phyloP scores from a whole-genome alignment of 2,888 invertebrate genomes.

The Sceliomorpha sp. region DNA sequence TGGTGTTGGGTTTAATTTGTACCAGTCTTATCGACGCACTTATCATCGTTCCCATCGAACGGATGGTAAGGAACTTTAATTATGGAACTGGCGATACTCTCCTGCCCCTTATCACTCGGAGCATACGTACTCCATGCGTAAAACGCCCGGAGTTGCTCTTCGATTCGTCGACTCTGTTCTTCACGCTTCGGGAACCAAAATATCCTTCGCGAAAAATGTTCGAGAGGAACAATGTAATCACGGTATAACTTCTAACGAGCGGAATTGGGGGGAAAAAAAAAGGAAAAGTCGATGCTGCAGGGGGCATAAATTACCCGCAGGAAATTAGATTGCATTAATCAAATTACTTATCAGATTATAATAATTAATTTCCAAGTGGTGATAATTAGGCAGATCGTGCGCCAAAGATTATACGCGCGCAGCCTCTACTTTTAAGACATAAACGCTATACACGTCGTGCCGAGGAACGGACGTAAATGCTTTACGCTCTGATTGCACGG shows the following conservation, averaged over 20 bases:
- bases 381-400: conserved; percentile 43
- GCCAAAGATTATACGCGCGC: conserved; percentile 35
- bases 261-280: neutral
- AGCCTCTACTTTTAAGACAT: conserved; percentile 33
- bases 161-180: conserved; percentile 12
- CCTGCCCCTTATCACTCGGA: conserved; percentile 48
- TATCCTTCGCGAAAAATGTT: neutral
- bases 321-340: conserved; percentile 38
- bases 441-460: conserved; percentile 27
- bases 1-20: conserved; percentile 59
- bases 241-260: no score
- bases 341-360: conserved; percentile 49
- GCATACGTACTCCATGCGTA: conserved; percentile 15
- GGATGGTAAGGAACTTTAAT: conserved; percentile 62
- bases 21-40: conserved; percentile 56
- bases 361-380: conserved; percentile 50
- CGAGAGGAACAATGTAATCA: no score
- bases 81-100: conserved; percentile 60
- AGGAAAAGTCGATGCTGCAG: conserved; percentile 6
- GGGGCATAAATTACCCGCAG: conserved; percentile 12
- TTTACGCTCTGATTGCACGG: conserved; percentile 51
- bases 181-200: conserved; percentile 1
- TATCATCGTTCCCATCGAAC: conserved; percentile 62
- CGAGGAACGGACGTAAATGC: conserved; percentile 46
- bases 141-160: conserved; percentile 23